These are phyloP conservation scores for Falco cherrug DNA, from an alignment of 2,797 vertebrate genomes.

Conservation along the genomic window DNA sequence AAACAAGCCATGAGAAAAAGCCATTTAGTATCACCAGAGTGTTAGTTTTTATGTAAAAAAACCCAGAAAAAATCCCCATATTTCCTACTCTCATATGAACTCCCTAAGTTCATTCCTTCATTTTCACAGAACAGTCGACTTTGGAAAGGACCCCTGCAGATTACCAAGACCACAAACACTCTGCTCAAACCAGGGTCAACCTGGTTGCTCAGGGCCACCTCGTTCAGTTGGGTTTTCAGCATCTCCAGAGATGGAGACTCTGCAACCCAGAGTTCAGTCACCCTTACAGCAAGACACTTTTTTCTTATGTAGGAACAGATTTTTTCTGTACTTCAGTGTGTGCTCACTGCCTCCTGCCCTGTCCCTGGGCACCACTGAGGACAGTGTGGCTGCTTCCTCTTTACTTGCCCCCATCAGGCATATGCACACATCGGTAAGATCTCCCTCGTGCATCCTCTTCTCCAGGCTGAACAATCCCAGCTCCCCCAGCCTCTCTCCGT, in stretches of 20 bases:
- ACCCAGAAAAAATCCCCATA: accelerated
- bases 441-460: not conserved
- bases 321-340: not conserved
- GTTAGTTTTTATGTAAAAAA: not conserved
- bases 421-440: not conserved
- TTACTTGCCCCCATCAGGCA: not conserved
- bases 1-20: not conserved
- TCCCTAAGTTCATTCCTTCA: not conserved
- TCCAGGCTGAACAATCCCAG: not conserved
- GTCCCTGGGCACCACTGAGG: not conserved
- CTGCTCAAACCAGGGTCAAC: not conserved
- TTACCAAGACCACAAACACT: not conserved
- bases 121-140: not conserved
- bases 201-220: not conserved
- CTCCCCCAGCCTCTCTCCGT: not conserved
- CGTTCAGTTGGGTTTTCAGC: accelerated
- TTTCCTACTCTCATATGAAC: not conserved
- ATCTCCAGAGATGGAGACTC: not conserved
- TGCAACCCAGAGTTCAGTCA: too few species aligned
- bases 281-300: too few species aligned
- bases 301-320: not conserved
- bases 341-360: not conserved
- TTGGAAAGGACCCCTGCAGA: not conserved
- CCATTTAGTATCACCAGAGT: not conserved
- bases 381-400: not conserved